These are phyloP conservation scores for Omphaloscelis lunosa DNA, from an alignment of 2,888 invertebrate genomes.

Conservation along the genomic window DNA sequence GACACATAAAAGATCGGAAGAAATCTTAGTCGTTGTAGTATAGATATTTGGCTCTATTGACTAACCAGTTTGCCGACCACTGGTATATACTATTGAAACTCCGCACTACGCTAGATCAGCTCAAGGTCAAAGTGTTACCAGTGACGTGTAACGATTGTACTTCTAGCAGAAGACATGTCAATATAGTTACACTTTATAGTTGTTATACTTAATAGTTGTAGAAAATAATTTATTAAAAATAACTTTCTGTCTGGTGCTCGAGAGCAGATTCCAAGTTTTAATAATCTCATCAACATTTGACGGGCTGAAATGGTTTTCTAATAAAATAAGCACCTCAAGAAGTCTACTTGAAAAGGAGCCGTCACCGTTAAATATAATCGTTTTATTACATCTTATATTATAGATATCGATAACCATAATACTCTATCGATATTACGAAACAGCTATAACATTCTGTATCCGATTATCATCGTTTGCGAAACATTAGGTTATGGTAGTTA, in stretches of 20 bases:
- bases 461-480: conserved; percentile 53
- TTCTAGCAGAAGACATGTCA: not conserved
- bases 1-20: too few species aligned
- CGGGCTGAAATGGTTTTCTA: conserved; percentile 24
- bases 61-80: too few species aligned
- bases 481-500: conserved; percentile 21
- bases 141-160: not conserved
- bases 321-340: conserved; percentile 19
- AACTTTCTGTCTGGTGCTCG: not conserved
- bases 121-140: not conserved
- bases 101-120: too few species aligned
- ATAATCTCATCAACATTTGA: conserved; percentile 5
- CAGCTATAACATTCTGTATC: conserved; percentile 16
- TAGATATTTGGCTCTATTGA: too few species aligned
- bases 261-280: conserved; percentile 1
- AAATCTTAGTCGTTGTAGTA: too few species aligned
- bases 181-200: too few species aligned
- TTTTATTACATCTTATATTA: conserved; percentile 15
- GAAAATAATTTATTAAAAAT: not conserved
- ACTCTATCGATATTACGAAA: conserved; percentile 39
- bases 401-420: conserved; percentile 31
- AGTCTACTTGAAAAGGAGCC: not conserved
- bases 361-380: conserved; percentile 6
- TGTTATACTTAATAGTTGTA: not conserved
- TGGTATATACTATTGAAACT: not conserved